A percentile compares a stretch with the other conserved stretches of the same genome.
These are phyloP conservation scores for Scaptomyza graminum DNA, from an alignment of 1,140 invertebrate species.

Conservation along the genomic window DNA sequence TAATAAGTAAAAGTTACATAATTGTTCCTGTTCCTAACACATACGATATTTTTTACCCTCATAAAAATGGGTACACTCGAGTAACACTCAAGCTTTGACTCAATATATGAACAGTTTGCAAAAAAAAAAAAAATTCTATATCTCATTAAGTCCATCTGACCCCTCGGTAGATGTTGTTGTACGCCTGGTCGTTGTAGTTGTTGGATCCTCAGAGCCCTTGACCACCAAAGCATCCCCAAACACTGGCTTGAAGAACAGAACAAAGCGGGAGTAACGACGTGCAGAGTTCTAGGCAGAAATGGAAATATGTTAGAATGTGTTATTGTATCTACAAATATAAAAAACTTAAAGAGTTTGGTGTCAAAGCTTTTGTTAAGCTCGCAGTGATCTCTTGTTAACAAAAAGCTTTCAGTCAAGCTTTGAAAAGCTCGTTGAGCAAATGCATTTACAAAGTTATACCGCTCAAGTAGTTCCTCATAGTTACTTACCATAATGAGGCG, in stretches of 20 bases:
- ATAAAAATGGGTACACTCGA: too few species aligned
- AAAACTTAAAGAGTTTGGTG: too few species aligned
- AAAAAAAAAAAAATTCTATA: conserved; percentile 33
- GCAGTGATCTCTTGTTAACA: neutral
- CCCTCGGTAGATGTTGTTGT: conserved; percentile 45
- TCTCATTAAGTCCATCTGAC: conserved; percentile 62
- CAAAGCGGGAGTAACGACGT: conserved; percentile 87
- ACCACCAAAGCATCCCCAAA: conserved; percentile 88
- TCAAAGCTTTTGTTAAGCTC: neutral
- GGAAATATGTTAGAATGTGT: neutral
- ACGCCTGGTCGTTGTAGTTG: conserved; percentile 84
- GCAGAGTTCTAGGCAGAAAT: conserved; percentile 86
- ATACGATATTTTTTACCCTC: neutral
- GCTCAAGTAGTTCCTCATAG: neutral
- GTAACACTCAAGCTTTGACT: too few species aligned
- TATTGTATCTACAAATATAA: too few species aligned
- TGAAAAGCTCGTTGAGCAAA: neutral
- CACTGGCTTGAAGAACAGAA: conserved; percentile 87
- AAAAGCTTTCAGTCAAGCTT: neutral
- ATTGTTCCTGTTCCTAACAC: neutral
- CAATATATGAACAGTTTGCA: too few species aligned
- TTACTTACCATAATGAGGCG: conserved; percentile 88
- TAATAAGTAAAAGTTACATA: neutral
- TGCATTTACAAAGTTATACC: neutral
- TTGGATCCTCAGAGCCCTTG: conserved; percentile 86